A percentile compares a stretch with the other conserved stretches of the same genome.
Evolutionary conservation across 2,888 invertebrate species (phyloP).

Genomic region (Reticulitermes lucifugus): DNA sequence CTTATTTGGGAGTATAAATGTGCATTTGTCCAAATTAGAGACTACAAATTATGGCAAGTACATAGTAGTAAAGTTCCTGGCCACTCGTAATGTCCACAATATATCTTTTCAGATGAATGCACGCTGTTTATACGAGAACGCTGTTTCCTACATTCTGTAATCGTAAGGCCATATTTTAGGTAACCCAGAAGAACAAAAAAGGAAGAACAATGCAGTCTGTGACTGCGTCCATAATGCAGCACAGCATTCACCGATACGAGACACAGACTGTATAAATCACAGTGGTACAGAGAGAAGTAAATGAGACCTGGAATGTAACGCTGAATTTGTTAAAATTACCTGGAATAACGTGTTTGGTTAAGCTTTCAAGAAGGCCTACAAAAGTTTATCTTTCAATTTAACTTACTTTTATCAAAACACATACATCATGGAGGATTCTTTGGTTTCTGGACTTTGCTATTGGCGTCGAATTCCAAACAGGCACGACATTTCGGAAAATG

Average conservation of each 20-base stretch:
- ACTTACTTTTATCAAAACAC: not conserved
- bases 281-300: constrained; percentile 2
- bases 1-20: not conserved
- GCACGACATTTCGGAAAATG: no score
- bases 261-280: not conserved
- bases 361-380: constrained; percentile 9
- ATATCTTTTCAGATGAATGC: not conserved
- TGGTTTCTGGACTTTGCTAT: no score
- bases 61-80: not conserved
- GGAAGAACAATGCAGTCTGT: not conserved
- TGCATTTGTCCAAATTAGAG: not conserved
- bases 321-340: not conserved
- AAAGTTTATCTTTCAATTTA: constrained; percentile 24
- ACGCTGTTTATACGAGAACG: not conserved
- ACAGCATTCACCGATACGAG: not conserved
- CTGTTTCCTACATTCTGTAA: not conserved
- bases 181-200: not conserved
- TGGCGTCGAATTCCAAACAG: no score
- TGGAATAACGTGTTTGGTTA: not conserved
- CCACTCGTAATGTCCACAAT: not conserved
- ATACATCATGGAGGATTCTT: not conserved
- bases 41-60: not conserved
- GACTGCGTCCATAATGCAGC: not conserved
- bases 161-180: constrained; percentile 12
- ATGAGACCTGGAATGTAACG: not conserved